Base-by-base conservation (phyloP, 2,113 vertebrate species). In the Stercorarius parasiticus region DNA sequence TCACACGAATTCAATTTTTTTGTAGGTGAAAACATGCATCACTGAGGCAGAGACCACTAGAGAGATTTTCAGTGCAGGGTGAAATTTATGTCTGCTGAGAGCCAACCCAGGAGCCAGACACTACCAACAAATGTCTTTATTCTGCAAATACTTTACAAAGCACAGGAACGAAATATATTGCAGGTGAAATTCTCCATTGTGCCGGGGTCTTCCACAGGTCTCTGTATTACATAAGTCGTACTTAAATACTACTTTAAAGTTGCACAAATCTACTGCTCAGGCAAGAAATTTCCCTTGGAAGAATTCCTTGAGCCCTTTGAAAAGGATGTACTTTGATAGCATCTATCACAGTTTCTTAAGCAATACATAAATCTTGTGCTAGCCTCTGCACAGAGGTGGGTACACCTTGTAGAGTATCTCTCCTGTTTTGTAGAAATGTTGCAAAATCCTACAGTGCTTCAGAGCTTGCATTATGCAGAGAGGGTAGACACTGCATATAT, bases 181-280 rank as follows among this genome's bases (percentile, higher is more conserved):
- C 90, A 86, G 76, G 92, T 95, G 92, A 96, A 87, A 86, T 62
- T 89, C 81, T 95, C 70, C 27, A 4, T 27, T 69, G 84, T 80
- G 53, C 78, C 96, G 45, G 70, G 86, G 86, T 95, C 86, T 87
- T 79, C 84, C 84, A 92, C 96, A 97, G 95, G 93, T 95, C 94
- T 97, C 86, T 23, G n/a, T 61, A 69, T 87, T 85, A 89, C 77
- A 5, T 23, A 89, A 95, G 94, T 85, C 53, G 43, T 72, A 62
- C 77, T 97, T 94, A 95, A 97, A 94, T 72, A 95, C 86, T 85
- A 5, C 42, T 95, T 66, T 53, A 66, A 89, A 93, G 78, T 38
- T 95, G 20, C 70, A 94, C 83, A 95, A 72, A 94, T 95, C 83
- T 97, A 91, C 80, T 87, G 73, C 73, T 58, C 1, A 4, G 78